Base-by-base conservation (phyloP, 2,113 vertebrate species). In the Orthonyx spaldingii region DNA sequence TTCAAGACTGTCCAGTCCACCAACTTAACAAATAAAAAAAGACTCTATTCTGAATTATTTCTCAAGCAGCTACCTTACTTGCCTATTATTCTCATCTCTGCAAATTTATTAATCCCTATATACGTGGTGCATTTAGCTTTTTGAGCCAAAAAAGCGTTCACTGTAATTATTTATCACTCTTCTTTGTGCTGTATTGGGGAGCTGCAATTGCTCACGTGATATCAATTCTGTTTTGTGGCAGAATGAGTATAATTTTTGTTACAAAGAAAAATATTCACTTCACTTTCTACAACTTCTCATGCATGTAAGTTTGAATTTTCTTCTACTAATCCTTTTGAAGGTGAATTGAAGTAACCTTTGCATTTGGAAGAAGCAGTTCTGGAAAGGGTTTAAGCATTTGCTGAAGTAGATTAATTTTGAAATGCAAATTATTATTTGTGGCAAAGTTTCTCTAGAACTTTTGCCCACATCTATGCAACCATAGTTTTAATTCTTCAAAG, bases 1-100 rank as follows among this genome's bases (percentile, higher is more conserved):
- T 80, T 81, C 66, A 92, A 98, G 97, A 91, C 44, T 84, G 37
- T 32, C 39, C 42, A 42, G 11, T 68, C 44, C 90, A 70, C 11
- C 21, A 22, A 60, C 13, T 24, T 56, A 59, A 57, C 11, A 55
- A 57, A 79, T 26, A 44, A 76, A 70, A 70, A 42, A 61, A 59
- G 6, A 60, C 7, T 33, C 23, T 52, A 24, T n/a, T 76, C 32
- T 66, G n/a, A 59, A 78, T 47, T 77, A 70, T 61, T n/a, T 72
- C 46, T 61, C 21, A 87, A 46, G 32, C 32, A 68, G 26, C 39
- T 66, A 64, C 37, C 9, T 84, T 49, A 11, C 52, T 56, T 56
- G 37, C 17, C 37, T 44, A 44, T 23, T 63, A 71, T 56, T 17
- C 11, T n/a, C 37, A 74, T 28, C 16, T 32, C 5, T 49, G 42